Conservation (phyloP, 2,113 vertebrate species). For the Sorex fumeus region DNA sequence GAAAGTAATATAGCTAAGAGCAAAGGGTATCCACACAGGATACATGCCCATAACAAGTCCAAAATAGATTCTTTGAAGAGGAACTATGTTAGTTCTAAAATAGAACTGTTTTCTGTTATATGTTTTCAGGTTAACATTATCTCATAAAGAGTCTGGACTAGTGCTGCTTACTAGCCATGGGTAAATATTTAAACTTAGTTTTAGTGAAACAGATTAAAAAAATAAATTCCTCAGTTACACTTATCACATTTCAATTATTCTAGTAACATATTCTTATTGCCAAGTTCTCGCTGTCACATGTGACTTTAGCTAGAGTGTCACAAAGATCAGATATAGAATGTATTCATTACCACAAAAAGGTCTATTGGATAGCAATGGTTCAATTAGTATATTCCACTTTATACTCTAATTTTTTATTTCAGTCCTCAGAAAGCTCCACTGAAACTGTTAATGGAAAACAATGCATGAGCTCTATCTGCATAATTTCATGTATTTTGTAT, state of each 20-base stretch:
- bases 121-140: neutral
- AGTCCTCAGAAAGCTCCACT: neutral
- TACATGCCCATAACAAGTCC: neutral
- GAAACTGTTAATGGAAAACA: constrained; percentile 22
- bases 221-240: neutral
- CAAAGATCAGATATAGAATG: neutral
- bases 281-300: neutral
- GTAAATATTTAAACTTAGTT: neutral
- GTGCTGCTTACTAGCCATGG: neutral
- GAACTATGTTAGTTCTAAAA: constrained; percentile 6
- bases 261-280: no score
- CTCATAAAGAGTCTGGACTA: neutral
- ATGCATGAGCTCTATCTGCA: neutral
- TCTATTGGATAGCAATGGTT: neutral
- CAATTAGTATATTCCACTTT: neutral
- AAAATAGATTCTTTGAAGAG: constrained; percentile 17
- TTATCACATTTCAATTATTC: neutral
- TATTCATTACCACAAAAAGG: constrained; percentile 10
- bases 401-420: constrained; percentile 19
- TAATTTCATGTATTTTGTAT: constrained; percentile 38
- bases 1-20: constrained; percentile 1
- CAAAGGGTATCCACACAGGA: neutral
- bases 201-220: constrained; percentile 52
- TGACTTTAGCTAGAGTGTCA: neutral
- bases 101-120: neutral